Evolutionary conservation across 2,797 vertebrate genomes (phyloP).

Genomic region (Sebastes cheni): DNA sequence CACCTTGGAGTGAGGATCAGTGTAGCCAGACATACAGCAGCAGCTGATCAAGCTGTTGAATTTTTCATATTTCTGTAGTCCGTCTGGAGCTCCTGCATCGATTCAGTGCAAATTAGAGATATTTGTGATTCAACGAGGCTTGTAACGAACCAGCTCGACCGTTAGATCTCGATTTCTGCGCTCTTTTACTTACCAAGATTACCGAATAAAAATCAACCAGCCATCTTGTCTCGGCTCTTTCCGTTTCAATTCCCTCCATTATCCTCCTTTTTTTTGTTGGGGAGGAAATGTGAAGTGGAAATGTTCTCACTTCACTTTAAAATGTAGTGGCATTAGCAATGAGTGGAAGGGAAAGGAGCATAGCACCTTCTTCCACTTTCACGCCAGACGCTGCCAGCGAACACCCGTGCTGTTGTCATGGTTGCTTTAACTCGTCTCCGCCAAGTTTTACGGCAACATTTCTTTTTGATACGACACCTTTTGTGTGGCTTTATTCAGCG

Average conservation of each 20-base stretch:
- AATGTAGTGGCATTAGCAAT: conserved; percentile 18
- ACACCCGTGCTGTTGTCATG: conserved; percentile 38
- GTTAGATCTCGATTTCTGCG: not conserved
- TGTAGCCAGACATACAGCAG: not conserved
- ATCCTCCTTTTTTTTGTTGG: not conserved
- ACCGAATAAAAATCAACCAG: conserved; percentile 12
- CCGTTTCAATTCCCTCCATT: conserved; percentile 1
- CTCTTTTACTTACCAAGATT: not conserved
- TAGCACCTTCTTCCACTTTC: conserved; percentile 19
- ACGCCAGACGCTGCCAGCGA: conserved; percentile 15
- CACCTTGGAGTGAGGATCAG: not conserved
- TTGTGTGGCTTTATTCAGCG: not conserved
- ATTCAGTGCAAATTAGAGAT: conserved; percentile 15
- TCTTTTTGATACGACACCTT: not conserved
- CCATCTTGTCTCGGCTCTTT: not conserved
- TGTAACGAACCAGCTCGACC: not conserved
- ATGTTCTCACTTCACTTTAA: conserved; percentile 41
- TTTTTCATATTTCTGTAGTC: not conserved
- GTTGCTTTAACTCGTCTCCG: conserved; percentile 31
- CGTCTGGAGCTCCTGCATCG: not conserved
- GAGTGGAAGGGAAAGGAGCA: conserved; percentile 1
- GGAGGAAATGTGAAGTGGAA: conserved; percentile 49
- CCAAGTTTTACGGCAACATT: not conserved
- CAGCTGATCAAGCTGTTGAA: conserved; percentile 12
- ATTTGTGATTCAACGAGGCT: conserved; percentile 16